These are phyloP conservation scores for Zonotrichia albicollis DNA, from an alignment of 2,797 vertebrate genomes.

Conservation along the genomic window DNA sequence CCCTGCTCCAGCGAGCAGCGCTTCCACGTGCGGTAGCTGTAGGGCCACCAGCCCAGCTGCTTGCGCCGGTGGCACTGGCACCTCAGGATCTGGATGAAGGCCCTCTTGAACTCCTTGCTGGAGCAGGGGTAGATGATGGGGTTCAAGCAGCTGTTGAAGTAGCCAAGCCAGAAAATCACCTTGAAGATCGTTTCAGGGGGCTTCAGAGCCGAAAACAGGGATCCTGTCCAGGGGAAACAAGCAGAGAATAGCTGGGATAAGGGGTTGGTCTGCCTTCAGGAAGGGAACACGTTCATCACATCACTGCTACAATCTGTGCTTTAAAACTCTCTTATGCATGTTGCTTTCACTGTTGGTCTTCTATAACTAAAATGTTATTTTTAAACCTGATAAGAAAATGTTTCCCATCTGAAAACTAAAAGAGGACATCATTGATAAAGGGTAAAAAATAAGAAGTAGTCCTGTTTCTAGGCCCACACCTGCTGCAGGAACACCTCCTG, in stretches of 20 bases:
- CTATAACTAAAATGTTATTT: not conserved
- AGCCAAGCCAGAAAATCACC: slow-evolving; percentile 97
- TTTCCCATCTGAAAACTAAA: not conserved
- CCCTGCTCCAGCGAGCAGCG: slow-evolving; percentile 82
- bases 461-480: not conserved
- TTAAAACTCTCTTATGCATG: not conserved
- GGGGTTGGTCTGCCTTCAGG: not conserved
- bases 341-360: not conserved
- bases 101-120: slow-evolving; percentile 96
- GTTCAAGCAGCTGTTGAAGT: slow-evolving; percentile 98
- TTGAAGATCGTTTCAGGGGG: slow-evolving; percentile 89
- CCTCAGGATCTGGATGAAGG: slow-evolving; percentile 91
- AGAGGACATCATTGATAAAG: not conserved
- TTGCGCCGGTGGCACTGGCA: slow-evolving; percentile 89
- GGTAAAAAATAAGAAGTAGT: not conserved
- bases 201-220: slow-evolving; percentile 88
- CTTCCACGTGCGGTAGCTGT: slow-evolving; percentile 89
- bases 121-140: slow-evolving; percentile 98
- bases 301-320: not conserved
- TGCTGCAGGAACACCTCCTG: not conserved
- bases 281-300: not conserved
- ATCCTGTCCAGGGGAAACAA: slow-evolving; percentile 77
- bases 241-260: slow-evolving; percentile 6
- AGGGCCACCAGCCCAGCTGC: slow-evolving; percentile 81
- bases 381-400: not conserved